Conservation (phyloP, 2,888 invertebrate genomes). For the Amitus sp. region DNA sequence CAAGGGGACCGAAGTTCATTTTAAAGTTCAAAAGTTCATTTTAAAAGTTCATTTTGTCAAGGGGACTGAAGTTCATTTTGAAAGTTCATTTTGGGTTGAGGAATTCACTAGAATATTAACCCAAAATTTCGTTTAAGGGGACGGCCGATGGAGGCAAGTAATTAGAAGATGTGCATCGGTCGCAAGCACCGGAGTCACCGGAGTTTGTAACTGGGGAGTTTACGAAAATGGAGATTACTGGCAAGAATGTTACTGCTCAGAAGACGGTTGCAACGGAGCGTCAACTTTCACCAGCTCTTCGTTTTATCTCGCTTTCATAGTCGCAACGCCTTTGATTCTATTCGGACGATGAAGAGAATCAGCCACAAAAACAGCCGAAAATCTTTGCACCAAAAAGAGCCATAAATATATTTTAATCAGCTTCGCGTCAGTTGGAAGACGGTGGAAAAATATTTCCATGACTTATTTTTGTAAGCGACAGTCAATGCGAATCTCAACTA, state of each 20-base stretch:
- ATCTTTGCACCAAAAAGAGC: too few species aligned
- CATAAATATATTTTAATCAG: too few species aligned
- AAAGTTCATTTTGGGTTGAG: too few species aligned
- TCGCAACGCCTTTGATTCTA: conserved; percentile 5
- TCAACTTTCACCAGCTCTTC: conserved; percentile 33
- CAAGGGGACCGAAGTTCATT: too few species aligned
- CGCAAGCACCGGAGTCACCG: conserved; percentile 90
- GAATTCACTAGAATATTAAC: too few species aligned
- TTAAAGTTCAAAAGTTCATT: too few species aligned
- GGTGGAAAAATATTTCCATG: too few species aligned
- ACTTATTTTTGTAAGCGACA: too few species aligned
- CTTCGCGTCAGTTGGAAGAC: too few species aligned
- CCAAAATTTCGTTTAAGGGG: conserved; percentile 73
- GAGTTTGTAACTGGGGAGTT: conserved; percentile 97
- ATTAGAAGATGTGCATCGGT: conserved; percentile 90
- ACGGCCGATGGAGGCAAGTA: conserved; percentile 93
- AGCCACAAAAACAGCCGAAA: not conserved
- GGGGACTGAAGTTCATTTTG: too few species aligned
- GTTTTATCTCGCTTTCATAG: conserved; percentile 9
- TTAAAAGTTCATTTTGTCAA: too few species aligned
- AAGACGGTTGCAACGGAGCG: conserved; percentile 85
- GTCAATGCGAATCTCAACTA: too few species aligned
- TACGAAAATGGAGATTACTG: conserved; percentile 94
- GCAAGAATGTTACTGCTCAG: conserved; percentile 96
- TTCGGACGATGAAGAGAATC: not conserved